phyloP scores from a whole-genome alignment of 2,888 invertebrate genomes.

The Nomada hirtipes region DNA sequence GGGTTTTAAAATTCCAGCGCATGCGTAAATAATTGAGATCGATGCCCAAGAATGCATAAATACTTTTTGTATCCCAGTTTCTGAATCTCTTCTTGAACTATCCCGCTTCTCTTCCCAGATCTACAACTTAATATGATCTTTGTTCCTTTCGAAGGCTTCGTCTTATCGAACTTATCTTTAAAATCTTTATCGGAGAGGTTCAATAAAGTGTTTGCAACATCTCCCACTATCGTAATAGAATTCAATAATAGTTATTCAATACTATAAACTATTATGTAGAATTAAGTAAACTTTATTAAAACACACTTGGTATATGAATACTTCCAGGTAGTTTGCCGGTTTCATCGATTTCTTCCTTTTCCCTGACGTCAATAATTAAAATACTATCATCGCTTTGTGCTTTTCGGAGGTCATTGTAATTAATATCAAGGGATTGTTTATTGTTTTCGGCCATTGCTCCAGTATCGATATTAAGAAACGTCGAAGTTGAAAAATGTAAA shows the following conservation, averaged over 20 bases:
- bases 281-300: constrained; percentile 64
- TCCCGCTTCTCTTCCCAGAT: constrained; percentile 88
- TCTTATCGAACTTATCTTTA: constrained; percentile 85
- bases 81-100: constrained; percentile 87
- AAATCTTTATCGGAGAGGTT: constrained; percentile 86
- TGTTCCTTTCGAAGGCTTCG: constrained; percentile 86
- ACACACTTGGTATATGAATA: constrained; percentile 91
- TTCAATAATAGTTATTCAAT: constrained; percentile 5
- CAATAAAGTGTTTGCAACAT: constrained; percentile 84
- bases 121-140: constrained; percentile 90
- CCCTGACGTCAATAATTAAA: constrained; percentile 91
- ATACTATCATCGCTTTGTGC: constrained; percentile 84
- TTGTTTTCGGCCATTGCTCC: constrained; percentile 65
- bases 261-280: constrained; percentile 82
- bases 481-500: constrained; percentile 41
- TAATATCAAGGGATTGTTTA: constrained; percentile 58
- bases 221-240: constrained; percentile 85
- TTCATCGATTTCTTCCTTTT: constrained; percentile 89
- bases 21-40: not conserved
- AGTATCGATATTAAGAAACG: constrained; percentile 1
- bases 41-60: constrained; percentile 67
- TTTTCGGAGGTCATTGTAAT: constrained; percentile 79
- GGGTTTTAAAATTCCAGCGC: not conserved
- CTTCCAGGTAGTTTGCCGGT: constrained; percentile 90
- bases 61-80: constrained; percentile 88